Conservation (phyloP, 2,113 vertebrate species). For the Leptobrachium leishanense region DNA sequence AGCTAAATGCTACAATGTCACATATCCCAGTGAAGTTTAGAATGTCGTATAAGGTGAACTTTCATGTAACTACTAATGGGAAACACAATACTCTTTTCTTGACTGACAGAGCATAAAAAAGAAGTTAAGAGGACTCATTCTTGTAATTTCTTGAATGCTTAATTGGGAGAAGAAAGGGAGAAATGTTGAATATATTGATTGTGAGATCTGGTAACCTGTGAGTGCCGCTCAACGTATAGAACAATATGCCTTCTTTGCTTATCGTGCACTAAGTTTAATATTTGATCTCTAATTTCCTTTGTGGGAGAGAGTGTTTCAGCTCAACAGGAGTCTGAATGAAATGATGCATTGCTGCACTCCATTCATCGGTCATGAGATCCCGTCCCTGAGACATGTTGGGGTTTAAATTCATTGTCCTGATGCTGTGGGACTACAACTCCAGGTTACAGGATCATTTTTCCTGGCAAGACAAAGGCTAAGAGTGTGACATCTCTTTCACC, state of each 20-base stretch:
- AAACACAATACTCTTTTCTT: conserved; percentile 55
- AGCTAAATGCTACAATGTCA: conserved; percentile 42
- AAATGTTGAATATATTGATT: conserved; percentile 56
- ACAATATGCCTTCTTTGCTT: conserved; percentile 56
- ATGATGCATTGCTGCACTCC: conserved; percentile 46
- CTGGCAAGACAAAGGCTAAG: conserved; percentile 30
- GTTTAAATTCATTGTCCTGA: conserved; percentile 47
- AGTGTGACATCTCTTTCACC: conserved; percentile 44
- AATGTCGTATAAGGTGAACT: conserved; percentile 56
- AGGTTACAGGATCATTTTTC: conserved; percentile 55
- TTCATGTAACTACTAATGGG: conserved; percentile 56
- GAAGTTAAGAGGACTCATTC: conserved; percentile 54
- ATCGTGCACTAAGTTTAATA: conserved; percentile 52
- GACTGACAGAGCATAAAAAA: conserved; percentile 58
- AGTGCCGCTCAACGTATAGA: conserved; percentile 50
- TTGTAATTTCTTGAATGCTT: conserved; percentile 54
- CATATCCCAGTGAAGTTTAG: conserved; percentile 51
- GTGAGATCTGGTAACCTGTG: conserved; percentile 56
- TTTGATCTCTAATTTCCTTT: conserved; percentile 60
- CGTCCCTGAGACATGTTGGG: conserved; percentile 24
- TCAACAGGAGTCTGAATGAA: conserved; percentile 48
- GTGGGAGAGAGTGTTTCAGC: conserved; percentile 51
- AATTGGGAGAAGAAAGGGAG: conserved; percentile 55
- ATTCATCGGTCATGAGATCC: conserved; percentile 43
- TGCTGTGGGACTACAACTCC: conserved; percentile 49